Evolutionary conservation across 2,113 vertebrate genomes (phyloP).

Genomic region (Gopherus flavomarginatus): DNA sequence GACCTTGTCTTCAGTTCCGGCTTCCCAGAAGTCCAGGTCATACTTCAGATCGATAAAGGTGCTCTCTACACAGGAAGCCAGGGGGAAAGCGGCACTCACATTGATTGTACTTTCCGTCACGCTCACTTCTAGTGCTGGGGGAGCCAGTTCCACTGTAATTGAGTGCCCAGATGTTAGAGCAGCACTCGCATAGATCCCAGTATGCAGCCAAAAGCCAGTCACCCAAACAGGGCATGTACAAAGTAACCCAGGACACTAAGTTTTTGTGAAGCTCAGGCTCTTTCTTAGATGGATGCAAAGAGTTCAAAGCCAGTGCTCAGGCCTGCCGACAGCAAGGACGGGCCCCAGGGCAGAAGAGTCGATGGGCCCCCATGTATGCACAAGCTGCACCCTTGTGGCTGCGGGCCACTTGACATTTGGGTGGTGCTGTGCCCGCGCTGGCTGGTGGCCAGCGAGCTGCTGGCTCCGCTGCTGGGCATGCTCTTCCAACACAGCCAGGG

Average conservation of each 20-base stretch:
- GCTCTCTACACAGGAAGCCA: conserved; percentile 50
- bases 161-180: accelerated
- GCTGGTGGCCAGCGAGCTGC: no score
- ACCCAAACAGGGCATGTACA: not conserved
- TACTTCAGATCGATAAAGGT: conserved; percentile 21
- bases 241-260: not conserved
- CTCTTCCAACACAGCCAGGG: no score
- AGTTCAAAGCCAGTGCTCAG: not conserved
- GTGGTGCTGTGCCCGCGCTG: no score
- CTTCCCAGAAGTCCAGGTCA: conserved; percentile 56
- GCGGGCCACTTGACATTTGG: no score
- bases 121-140: not conserved
- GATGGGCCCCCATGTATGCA: no score
- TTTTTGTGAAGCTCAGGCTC: not conserved
- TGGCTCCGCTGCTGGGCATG: no score
- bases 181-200: not conserved
- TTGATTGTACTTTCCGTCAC: not conserved
- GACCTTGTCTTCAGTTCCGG: conserved; percentile 56
- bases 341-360: no score
- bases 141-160: conserved; percentile 59
- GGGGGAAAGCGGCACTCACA: conserved; percentile 28
- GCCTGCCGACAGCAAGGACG: no score
- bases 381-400: no score
- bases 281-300: no score
- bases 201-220: not conserved